phyloP scores from a whole-genome alignment of 2,888 invertebrate species.

The Trichogramma evanescens region DNA sequence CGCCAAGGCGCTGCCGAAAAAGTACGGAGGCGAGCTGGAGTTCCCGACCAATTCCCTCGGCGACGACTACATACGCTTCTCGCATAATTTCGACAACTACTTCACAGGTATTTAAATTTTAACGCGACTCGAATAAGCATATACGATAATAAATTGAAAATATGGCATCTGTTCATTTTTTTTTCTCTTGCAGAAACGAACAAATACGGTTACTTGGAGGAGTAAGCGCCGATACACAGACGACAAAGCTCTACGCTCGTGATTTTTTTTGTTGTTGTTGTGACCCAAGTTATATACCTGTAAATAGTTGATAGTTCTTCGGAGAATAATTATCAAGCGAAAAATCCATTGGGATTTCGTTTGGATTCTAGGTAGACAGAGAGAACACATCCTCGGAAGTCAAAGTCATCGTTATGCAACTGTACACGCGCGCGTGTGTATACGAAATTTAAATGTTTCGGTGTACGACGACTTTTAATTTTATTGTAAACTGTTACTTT shows the following conservation, averaged over 20 bases:
- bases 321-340: no score
- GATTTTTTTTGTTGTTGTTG: no score
- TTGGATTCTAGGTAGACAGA: no score
- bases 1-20: constrained; percentile 54
- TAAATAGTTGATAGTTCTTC: no score
- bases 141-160: not conserved
- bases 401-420: no score
- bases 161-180: not conserved
- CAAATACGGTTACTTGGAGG: constrained; percentile 5
- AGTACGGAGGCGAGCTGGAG: constrained; percentile 63
- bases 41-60: constrained; percentile 57
- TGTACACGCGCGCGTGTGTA: no score
- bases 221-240: not conserved
- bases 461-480: no score
- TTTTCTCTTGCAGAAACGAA: constrained; percentile 1
- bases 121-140: not conserved
- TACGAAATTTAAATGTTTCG: no score
- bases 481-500: no score
- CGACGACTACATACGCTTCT: constrained; percentile 59
- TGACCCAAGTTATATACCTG: no score
- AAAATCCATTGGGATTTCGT: no score
- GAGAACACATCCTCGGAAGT: no score
- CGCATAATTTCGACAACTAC: constrained; percentile 60
- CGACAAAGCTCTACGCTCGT: not conserved
- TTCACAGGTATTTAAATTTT: constrained; percentile 5